These are phyloP conservation scores for Hozukius guyotensis DNA, from an alignment of 2,797 vertebrate species.

Conservation along the genomic window DNA sequence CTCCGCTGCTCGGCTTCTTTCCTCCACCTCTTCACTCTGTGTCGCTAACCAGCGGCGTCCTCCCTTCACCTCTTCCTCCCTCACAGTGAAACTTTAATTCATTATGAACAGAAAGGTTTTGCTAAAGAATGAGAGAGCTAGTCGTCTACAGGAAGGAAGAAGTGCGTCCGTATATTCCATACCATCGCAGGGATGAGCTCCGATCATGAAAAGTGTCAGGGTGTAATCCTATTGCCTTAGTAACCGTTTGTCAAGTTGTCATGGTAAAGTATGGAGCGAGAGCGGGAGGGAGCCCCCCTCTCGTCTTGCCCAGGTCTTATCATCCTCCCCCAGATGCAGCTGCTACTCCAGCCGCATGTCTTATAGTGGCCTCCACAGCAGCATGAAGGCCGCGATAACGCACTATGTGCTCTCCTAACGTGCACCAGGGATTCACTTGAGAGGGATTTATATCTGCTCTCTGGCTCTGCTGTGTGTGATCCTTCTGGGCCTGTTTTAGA, in stretches of 20 bases:
- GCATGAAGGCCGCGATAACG: conserved; percentile 59
- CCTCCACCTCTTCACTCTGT: conserved; percentile 25
- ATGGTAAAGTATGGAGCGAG: conserved; percentile 46
- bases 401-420: conserved; percentile 31
- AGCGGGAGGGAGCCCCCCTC: conserved; percentile 27
- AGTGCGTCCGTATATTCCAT: conserved; percentile 27
- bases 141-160: conserved; percentile 4
- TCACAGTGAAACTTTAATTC: neutral
- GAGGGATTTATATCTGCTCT: conserved; percentile 62
- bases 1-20: conserved; percentile 15
- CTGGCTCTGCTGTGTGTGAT: conserved; percentile 35
- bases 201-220: conserved; percentile 49
- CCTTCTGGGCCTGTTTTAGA: conserved; percentile 35
- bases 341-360: conserved; percentile 57
- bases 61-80: neutral
- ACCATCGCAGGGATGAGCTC: conserved; percentile 42
- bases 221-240: conserved; percentile 73
- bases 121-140: neutral
- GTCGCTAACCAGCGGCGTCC: neutral
- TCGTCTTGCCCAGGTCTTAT: conserved; percentile 71
- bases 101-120: conserved; percentile 13
- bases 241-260: conserved; percentile 70
- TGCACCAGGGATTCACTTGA: conserved; percentile 55
- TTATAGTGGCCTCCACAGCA: conserved; percentile 57
- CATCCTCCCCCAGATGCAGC: conserved; percentile 61